Percentiles rank a stretch among this genome's conserved stretches.
Conservation (phyloP, 2,797 vertebrate genomes). For the Channallabes apus region DNA sequence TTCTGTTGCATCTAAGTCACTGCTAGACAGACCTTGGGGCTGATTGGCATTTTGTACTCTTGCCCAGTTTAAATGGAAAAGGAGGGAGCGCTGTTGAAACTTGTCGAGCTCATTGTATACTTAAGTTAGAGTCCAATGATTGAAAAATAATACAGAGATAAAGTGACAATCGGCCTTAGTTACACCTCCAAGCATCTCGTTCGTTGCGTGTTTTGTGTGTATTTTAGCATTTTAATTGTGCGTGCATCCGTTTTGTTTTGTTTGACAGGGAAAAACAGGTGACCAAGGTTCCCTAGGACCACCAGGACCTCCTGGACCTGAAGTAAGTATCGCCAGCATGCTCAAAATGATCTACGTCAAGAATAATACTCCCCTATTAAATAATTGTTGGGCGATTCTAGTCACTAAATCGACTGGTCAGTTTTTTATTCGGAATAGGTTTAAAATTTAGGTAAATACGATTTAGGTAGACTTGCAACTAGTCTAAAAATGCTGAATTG, state of each 20-base stretch:
- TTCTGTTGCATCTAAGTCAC: background rate
- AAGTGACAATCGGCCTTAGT: background rate
- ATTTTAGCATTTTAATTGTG: background rate
- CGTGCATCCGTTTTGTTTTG: conserved; percentile 1
- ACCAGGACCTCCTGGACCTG: conserved; percentile 78
- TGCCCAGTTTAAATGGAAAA: conserved; percentile 3
- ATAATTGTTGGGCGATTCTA: no score
- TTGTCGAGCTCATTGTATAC: conserved; percentile 6
- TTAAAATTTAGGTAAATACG: no score
- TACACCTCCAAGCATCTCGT: background rate
- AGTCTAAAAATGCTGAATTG: no score
- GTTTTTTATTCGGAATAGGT: no score
- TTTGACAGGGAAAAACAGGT: conserved; percentile 77
- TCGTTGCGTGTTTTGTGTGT: background rate
- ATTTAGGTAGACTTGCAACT: no score
- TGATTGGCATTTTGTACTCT: conserved; percentile 33
- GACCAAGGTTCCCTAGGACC: conserved; percentile 78
- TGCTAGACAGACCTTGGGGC: conserved; percentile 4
- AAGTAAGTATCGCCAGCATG: conserved; percentile 70
- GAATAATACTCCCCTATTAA: no score
- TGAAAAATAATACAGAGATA: background rate
- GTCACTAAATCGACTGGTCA: no score
- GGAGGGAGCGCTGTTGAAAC: background rate
- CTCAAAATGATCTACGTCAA: background rate
- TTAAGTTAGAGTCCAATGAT: background rate